Percentiles rank a stretch among this genome's conserved stretches.
Conservation (phyloP, 1,140 invertebrate genomes). For the Pseudoatta argentina region DNA sequence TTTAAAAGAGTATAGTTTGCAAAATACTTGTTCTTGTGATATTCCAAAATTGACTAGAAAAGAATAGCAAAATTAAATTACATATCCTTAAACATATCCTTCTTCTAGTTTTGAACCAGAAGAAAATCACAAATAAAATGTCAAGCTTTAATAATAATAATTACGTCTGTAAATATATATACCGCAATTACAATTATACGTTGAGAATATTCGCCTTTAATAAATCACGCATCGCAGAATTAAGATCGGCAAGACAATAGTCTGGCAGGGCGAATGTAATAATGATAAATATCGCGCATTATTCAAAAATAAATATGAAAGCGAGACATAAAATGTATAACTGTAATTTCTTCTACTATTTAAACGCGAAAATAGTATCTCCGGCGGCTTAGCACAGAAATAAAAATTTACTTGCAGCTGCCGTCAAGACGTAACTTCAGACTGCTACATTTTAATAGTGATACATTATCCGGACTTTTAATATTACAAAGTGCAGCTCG, state of each 20-base stretch:
- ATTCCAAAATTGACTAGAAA: not conserved
- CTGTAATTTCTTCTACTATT: constrained; percentile 26
- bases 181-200: not conserved
- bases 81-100: not conserved
- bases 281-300: constrained; percentile 39
- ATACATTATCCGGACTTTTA: constrained; percentile 64
- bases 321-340: constrained; percentile 29
- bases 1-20: not conserved
- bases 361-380: constrained; percentile 52
- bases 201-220: not conserved
- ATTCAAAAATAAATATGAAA: constrained; percentile 39
- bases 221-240: constrained; percentile 25
- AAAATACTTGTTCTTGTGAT: not conserved
- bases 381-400: constrained; percentile 34
- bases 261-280: constrained; percentile 14
- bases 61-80: not conserved
- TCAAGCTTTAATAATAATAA: constrained; percentile 23
- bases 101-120: not conserved
- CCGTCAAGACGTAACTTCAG: constrained; percentile 42
- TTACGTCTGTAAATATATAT: constrained; percentile 27
- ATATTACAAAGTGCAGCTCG: constrained; percentile 65
- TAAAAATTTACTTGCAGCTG: constrained; percentile 62
- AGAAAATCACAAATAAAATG: not conserved
- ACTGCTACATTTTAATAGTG: constrained; percentile 58
- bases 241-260: constrained; percentile 34